Evolutionary conservation across 2,888 invertebrate species (phyloP), one percentile per base, ranked within the genome.

Genomic region (Pardosa pseudoannulata): DNA sequence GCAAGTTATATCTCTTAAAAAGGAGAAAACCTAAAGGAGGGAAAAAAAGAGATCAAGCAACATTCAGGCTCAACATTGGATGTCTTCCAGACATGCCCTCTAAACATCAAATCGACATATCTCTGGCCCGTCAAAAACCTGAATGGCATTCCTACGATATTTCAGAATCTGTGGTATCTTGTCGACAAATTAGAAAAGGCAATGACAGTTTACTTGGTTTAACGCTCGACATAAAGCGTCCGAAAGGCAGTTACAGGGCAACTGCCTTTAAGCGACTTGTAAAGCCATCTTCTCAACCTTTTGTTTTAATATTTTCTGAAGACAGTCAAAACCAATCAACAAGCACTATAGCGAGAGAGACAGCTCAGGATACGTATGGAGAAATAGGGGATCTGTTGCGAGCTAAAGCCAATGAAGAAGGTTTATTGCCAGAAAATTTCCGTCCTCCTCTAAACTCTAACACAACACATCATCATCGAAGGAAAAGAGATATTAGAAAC

Each of bases 261-360:
- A 79, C 91, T 56, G 88, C 90, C 19, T 88, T 91, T 39, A 90
- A 90, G 75, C 89, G 90, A 78, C 90, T 91, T 65, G 88, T 90
- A 16, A 88, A 90, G 39, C 90, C 90, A 46, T 90, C 90, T 86
- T 90, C 91, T 16, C 88, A 90, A 76, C 92, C 92, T 32, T 92
- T 91, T 87, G 90, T 92, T 68, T 89, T 92, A 27, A 90, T 92
- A 28, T 92, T 91, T 89, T 91, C 92, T 11, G 91, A 91, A 87
- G 91, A 91, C 82, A 91, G 13, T 87, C 90, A 13, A 89, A 89
- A 56, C 89, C 89, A 41, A 46, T 65, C 74, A 11, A 27, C 19
- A n/a, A 27, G 67, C 6, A 29, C 56, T 28, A 6, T 39, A 27
- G 64, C 46, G n/a, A 19, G 27, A n/a, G 67, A 73, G 16, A n/a